Conservation (phyloP, 2,797 vertebrate genomes). For the Darevskia nairensis region DNA sequence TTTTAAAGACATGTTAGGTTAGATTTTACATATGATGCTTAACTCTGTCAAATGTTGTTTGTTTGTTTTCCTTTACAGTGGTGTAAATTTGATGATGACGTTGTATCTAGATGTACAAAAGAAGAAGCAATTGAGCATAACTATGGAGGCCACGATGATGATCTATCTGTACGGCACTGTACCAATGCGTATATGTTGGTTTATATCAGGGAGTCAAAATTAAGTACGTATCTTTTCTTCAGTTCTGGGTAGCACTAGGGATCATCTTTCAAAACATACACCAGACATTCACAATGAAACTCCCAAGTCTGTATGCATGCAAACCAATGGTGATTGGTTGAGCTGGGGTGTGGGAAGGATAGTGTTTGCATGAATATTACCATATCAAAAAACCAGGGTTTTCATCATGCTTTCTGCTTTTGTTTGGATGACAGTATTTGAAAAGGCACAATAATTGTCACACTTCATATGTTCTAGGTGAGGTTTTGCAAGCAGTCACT, state of each 20-base stretch:
- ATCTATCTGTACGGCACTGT: conserved; percentile 97
- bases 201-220: conserved; percentile 97
- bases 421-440: too few relatives aligned
- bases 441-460: too few relatives aligned
- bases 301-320: background rate
- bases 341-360: too few relatives aligned
- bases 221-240: conserved; percentile 84
- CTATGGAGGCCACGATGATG: conserved; percentile 96
- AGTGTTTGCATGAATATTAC: too few relatives aligned
- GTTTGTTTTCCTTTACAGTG: conserved; percentile 80
- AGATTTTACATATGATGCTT: background rate
- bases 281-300: too few relatives aligned
- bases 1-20: background rate
- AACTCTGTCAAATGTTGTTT: background rate
- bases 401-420: too few relatives aligned
- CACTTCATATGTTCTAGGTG: conserved; percentile 79
- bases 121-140: conserved; percentile 99
- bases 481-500: conserved; percentile 94
- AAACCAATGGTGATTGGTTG: too few relatives aligned
- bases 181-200: conserved; percentile 99
- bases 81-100: conserved; percentile 98
- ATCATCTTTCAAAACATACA: background rate
- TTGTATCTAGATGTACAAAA: conserved; percentile 97
- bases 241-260: accelerated
- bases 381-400: too few relatives aligned